Evolutionary conservation across 2,113 vertebrate species (phyloP).

Genomic region (Colinus virginianus): DNA sequence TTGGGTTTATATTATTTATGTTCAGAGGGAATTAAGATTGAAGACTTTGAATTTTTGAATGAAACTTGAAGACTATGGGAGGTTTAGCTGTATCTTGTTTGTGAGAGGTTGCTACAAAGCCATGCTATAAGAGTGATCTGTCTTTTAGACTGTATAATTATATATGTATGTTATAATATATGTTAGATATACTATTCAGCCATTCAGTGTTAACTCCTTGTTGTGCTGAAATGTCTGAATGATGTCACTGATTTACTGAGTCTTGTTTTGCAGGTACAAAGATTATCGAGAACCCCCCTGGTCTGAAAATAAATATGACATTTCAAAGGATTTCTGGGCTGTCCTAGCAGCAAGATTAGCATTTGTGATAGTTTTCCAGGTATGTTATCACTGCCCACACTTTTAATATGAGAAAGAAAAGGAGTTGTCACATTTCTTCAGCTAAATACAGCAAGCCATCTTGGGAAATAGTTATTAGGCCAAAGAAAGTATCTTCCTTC

Average conservation of each 20-base stretch:
- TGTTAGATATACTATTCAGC: neutral
- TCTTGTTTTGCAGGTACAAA: constrained; percentile 85
- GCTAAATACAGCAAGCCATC: too few species aligned
- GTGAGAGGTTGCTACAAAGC: neutral
- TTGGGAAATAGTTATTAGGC: neutral
- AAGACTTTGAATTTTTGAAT: neutral
- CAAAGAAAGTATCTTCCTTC: neutral
- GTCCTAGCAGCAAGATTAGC: constrained; percentile 91
- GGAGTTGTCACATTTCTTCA: neutral
- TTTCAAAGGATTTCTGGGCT: constrained; percentile 97
- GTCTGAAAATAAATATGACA: constrained; percentile 89
- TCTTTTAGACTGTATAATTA: neutral
- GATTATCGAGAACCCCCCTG: constrained; percentile 94
- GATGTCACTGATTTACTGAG: neutral
- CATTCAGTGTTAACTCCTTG: neutral
- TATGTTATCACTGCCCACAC: constrained; percentile 30
- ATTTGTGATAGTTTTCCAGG: constrained; percentile 97
- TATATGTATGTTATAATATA: too few species aligned
- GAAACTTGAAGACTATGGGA: neutral
- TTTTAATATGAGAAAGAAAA: neutral
- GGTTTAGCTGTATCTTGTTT: neutral
- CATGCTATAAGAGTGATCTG: neutral
- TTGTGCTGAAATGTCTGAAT: neutral
- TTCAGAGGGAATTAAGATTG: neutral
- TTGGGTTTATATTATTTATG: neutral